Base-by-base conservation (phyloP, 1,140 invertebrate species). In the Lasioglossum albipes region DNA sequence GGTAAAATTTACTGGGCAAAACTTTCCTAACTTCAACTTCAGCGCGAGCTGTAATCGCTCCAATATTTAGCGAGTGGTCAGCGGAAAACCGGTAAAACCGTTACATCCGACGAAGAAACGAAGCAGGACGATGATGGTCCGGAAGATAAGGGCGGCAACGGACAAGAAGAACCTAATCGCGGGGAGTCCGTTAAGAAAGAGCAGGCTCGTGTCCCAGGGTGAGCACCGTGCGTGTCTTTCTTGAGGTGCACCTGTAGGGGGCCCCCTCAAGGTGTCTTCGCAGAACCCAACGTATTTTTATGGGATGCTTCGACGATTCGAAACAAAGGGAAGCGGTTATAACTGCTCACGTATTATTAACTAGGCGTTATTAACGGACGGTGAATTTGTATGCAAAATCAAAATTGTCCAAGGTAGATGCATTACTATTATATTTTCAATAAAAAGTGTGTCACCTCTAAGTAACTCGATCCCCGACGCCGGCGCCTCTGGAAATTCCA, bases 241-340 rank as follows among this genome's bases (percentile, higher is more conserved):
- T 66, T 69, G 82, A 69, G 82, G 76, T 82, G 41, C 89, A 91
- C 88, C 86, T 90, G 91, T 84, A 84, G 88, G 89, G 88, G 89
- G 88, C 45, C 82, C 79, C 67, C 80, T 76, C 62, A 42, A 79
- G 83, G 57, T 54, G 81, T 36, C 65, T 61, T 75, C 62, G 49
- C 68, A 74, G 74, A 68, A 73, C 64, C 68, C 68, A 67, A 66
- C 57, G 52, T 18, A 20, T 13, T 49, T 52, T 54, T 16, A 18
- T 16, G 5, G 52, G 18, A 54, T 18, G 16, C 18, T 54, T 54
- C 52, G 18, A 54, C 52, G 59, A 20, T 59, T 59, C 3, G 52
- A 59, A 59, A 54, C 52, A 16, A 54, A 54, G 5, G 52, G n/a
- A 59, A 9, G 7, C 5, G 20, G 7, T 54, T 36, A 2, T 36